phyloP scores from a whole-genome alignment of 2,797 vertebrate species.

The Eremophila alpestris region DNA sequence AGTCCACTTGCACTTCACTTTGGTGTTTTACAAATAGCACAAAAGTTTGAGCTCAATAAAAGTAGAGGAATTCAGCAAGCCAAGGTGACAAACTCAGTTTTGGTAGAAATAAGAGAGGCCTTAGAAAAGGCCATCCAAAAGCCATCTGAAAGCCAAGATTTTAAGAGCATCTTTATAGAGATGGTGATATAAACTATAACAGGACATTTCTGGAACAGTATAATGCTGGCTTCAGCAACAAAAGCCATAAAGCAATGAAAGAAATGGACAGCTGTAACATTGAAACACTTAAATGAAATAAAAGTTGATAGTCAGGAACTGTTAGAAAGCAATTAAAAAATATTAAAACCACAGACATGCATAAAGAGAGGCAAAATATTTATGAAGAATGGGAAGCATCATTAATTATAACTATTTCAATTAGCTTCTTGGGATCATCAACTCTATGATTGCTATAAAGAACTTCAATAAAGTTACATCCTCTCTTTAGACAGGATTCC shows the following conservation, averaged over 20 bases:
- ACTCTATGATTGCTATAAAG: background rate
- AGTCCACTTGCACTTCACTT: background rate
- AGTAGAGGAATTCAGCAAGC: background rate
- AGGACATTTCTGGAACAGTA: background rate
- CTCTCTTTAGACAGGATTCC: background rate
- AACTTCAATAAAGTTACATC: background rate
- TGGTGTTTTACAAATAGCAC: background rate
- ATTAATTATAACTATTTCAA: background rate
- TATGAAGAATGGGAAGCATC: background rate
- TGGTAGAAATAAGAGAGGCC: background rate
- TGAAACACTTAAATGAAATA: conserved; percentile 19
- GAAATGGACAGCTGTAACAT: background rate
- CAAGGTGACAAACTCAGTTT: background rate
- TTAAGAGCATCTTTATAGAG: conserved; percentile 31
- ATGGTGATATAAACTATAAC: background rate
- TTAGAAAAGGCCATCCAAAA: background rate
- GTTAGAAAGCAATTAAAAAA: conserved; percentile 11
- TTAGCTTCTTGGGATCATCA: background rate
- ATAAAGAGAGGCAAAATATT: background rate
- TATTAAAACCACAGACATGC: background rate
- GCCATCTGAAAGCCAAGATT: background rate
- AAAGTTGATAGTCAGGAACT: background rate
- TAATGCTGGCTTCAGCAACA: background rate
- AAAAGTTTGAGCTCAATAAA: background rate
- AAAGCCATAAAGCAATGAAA: background rate